Evolutionary conservation across 2,113 vertebrate genomes (phyloP).

Genomic region (Ciconia boyciana): DNA sequence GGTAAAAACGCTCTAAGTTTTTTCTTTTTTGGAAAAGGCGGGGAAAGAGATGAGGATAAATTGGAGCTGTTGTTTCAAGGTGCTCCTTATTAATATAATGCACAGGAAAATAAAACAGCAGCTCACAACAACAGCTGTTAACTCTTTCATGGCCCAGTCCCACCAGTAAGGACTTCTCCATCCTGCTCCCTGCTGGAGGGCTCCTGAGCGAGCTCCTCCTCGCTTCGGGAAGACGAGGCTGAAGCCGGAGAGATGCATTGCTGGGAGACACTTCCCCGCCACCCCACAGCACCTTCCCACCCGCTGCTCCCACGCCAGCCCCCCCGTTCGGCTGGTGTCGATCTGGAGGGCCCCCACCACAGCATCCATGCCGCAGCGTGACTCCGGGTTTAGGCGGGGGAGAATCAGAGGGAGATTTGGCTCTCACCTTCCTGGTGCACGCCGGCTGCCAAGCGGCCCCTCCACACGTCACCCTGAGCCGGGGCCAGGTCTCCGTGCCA

Average conservation of each 20-base stretch:
- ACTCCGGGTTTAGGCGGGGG: neutral
- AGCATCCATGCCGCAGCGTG: accelerated
- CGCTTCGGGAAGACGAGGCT: neutral
- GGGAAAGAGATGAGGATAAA: slow-evolving; percentile 6
- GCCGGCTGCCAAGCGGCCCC: neutral
- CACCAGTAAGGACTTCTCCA: neutral
- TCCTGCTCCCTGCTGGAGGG: neutral
- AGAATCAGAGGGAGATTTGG: neutral
- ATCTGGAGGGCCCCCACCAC: neutral
- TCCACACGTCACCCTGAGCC: neutral
- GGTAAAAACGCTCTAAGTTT: slow-evolving; percentile 59
- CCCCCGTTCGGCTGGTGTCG: accelerated
- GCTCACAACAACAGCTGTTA: neutral
- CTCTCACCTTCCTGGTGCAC: neutral
- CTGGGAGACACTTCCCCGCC: neutral
- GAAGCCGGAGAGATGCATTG: accelerated
- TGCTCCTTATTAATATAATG: slow-evolving; percentile 38
- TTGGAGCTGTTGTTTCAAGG: neutral
- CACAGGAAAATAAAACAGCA: neutral
- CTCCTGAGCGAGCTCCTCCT: neutral
- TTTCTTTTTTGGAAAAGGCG: neutral
- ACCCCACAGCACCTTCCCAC: neutral
- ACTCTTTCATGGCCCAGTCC: neutral
- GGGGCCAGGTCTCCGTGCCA: neutral
- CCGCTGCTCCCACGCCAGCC: neutral